These are phyloP conservation scores for Acrossocheilus fasciatus DNA, from an alignment of 2,797 vertebrate genomes.

Conservation along the genomic window DNA sequence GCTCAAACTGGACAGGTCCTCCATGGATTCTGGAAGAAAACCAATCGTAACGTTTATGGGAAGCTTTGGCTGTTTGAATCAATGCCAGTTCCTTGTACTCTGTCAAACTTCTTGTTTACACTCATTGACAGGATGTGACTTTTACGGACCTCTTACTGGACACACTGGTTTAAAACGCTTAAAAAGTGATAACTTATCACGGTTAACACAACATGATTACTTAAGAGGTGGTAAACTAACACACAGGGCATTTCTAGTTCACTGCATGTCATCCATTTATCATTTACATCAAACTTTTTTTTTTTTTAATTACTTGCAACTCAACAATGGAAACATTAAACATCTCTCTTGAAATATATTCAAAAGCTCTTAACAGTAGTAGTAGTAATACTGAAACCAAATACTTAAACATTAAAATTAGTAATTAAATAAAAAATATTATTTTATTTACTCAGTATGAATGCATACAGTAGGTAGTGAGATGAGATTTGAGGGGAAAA, in stretches of 20 bases:
- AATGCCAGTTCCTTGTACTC: slow-evolving; percentile 7
- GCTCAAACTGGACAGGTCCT: slow-evolving; percentile 87
- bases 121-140: slow-evolving; percentile 7
- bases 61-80: neutral
- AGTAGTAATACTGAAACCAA: neutral
- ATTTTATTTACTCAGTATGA: neutral
- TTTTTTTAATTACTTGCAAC: neutral
- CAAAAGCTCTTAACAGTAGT: neutral
- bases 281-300: neutral
- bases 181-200: slow-evolving; percentile 5
- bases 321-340: neutral
- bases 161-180: slow-evolving; percentile 3
- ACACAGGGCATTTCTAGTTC: neutral
- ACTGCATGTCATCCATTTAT: neutral
- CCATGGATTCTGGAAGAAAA: slow-evolving; percentile 85
- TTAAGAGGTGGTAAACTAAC: slow-evolving; percentile 22
- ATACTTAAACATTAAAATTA: neutral
- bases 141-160: slow-evolving; percentile 33
- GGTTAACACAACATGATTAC: slow-evolving; percentile 1
- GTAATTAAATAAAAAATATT: neutral
- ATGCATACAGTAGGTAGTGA: neutral
- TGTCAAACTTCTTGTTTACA: slow-evolving; percentile 41
- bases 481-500: neutral
- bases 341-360: neutral
- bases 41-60: neutral